Conservation (phyloP, 2,113 vertebrate species). For the Carlito syrichta region DNA sequence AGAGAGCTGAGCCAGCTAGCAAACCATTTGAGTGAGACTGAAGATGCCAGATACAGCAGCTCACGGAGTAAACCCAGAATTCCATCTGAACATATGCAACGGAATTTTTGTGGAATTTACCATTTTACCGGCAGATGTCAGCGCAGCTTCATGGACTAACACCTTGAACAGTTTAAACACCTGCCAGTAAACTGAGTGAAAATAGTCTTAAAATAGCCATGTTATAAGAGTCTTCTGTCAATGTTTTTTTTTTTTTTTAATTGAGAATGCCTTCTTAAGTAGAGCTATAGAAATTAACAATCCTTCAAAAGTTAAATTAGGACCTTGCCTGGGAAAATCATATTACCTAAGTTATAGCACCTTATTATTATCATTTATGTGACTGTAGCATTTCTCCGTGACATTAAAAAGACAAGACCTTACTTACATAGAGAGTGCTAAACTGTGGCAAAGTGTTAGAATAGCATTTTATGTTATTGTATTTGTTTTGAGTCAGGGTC, state of each 20-base stretch:
- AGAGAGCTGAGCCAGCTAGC: not conserved
- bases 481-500: too few species aligned
- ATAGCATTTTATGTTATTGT: too few species aligned
- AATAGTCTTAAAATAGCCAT: conserved; percentile 26
- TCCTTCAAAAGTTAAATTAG: conserved; percentile 36
- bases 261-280: conserved; percentile 10
- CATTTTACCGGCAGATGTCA: conserved; percentile 70
- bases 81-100: not conserved
- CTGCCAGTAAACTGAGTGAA: not conserved
- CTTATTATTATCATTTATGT: not conserved
- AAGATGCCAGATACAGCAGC: accelerated
- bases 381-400: not conserved
- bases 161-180: not conserved
- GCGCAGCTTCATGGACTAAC: conserved; percentile 13
- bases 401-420: conserved; percentile 30
- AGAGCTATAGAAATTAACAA: not conserved
- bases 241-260: too few species aligned
- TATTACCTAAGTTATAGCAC: not conserved
- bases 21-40: not conserved
- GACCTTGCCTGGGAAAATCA: not conserved
- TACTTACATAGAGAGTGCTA: conserved; percentile 30
- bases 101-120: not conserved
- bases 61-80: not conserved
- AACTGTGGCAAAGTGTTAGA: not conserved
- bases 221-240: not conserved